Evolutionary conservation across 2,113 vertebrate species (phyloP).

Genomic region (Thamnaconus septentrionalis): DNA sequence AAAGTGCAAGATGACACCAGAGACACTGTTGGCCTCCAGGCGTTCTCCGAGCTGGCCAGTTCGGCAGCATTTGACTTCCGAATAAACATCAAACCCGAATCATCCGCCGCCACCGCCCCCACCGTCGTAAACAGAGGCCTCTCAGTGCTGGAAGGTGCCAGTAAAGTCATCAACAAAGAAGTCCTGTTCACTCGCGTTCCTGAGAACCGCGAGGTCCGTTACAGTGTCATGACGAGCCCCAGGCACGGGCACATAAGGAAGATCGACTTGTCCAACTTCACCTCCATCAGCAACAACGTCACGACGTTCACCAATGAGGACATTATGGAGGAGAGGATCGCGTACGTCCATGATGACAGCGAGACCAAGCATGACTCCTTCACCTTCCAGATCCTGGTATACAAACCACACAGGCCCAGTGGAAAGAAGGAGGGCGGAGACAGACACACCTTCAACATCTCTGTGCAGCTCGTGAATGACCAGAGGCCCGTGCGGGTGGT

Average conservation of each 20-base stretch:
- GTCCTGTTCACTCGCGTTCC: constrained; percentile 78
- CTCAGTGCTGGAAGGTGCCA: constrained; percentile 82
- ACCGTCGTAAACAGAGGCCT: constrained; percentile 82
- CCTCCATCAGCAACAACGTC: constrained; percentile 66
- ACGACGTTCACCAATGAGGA: constrained; percentile 80
- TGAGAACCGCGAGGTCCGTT: constrained; percentile 73
- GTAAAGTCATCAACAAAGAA: constrained; percentile 78
- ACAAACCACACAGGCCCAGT: constrained; percentile 37
- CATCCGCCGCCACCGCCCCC: constrained; percentile 57
- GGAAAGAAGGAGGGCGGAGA: constrained; percentile 42
- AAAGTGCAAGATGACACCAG: constrained; percentile 57
- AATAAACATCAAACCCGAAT: constrained; percentile 78
- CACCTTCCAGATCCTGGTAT: constrained; percentile 67
- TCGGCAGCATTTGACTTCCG: constrained; percentile 79
- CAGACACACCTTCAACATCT: constrained; percentile 79
- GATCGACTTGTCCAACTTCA: constrained; percentile 72
- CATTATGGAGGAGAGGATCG: constrained; percentile 73
- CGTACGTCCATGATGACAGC: constrained; percentile 87
- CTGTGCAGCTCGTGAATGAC: constrained; percentile 85
- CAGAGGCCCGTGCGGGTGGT: constrained; percentile 83
- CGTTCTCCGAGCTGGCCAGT: constrained; percentile 76
- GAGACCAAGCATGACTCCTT: constrained; percentile 83
- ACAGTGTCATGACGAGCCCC: constrained; percentile 76
- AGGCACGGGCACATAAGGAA: constrained; percentile 79
- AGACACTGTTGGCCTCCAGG: constrained; percentile 82